Conservation (phyloP, 1,140 invertebrate species). For the Drosophila neocordata region DNA sequence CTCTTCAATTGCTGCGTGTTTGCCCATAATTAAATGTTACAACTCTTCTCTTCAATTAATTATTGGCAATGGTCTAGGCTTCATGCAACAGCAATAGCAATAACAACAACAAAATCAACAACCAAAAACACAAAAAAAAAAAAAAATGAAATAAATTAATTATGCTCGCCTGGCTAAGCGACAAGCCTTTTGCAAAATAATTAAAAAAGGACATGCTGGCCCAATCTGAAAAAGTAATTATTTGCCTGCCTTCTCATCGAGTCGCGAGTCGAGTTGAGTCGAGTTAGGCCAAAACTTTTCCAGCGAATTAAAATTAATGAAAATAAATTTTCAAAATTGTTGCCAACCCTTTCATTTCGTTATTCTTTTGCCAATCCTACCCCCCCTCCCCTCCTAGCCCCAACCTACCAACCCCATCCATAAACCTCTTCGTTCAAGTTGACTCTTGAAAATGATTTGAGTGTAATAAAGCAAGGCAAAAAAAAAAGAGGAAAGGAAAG, state of each 20-base stretch:
- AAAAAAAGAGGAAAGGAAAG: constrained; percentile 2
- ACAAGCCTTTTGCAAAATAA: constrained; percentile 68
- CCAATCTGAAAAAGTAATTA: constrained; percentile 77
- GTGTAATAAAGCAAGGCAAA: constrained; percentile 68
- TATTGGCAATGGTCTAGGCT: constrained; percentile 51
- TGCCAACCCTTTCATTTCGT: constrained; percentile 64
- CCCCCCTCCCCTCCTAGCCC: not conserved
- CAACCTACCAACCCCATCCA: too few species aligned
- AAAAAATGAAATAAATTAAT: constrained; percentile 75
- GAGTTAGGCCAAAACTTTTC: constrained; percentile 58
- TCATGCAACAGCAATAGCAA: not conserved
- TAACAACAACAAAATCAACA: constrained; percentile 1
- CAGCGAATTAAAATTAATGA: constrained; percentile 80
- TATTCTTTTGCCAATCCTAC: not conserved
- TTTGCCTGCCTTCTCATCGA: constrained; percentile 39
- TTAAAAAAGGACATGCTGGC: constrained; percentile 70
- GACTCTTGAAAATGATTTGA: constrained; percentile 73
- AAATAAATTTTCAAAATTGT: constrained; percentile 79
- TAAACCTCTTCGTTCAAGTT: constrained; percentile 32
- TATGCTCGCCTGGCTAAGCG: constrained; percentile 62
- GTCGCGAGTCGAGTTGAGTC: not conserved
- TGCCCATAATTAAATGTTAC: constrained; percentile 47
- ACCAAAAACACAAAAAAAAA: not conserved
- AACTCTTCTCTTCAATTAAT: constrained; percentile 56
- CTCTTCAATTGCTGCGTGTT: constrained; percentile 14